Evolutionary conservation across 2,888 invertebrate species (phyloP).

Genomic region (Dichetophora obliterata): DNA sequence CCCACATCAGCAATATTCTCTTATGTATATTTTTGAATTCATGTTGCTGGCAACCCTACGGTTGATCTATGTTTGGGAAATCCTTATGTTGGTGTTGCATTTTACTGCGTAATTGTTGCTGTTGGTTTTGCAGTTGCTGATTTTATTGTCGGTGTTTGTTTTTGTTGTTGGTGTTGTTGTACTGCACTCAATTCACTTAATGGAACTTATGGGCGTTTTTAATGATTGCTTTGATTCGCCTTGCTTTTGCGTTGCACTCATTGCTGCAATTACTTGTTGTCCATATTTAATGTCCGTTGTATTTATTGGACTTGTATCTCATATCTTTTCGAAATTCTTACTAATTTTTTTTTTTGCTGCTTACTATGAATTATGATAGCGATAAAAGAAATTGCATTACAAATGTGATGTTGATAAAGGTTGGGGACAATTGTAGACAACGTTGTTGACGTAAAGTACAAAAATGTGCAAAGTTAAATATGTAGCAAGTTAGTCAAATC

Average conservation of each 20-base stretch:
- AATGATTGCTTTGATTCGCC: constrained; percentile 49
- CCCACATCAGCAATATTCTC: too few relatives aligned
- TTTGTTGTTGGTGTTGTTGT: constrained; percentile 13
- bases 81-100: constrained; percentile 24
- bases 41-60: constrained; percentile 1
- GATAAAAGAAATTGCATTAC: neutral
- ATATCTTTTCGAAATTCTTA: neutral
- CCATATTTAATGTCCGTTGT: neutral
- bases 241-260: neutral
- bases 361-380: neutral
- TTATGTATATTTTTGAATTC: neutral
- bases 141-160: constrained; percentile 2
- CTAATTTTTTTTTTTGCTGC: neutral
- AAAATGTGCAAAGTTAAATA: too few relatives aligned
- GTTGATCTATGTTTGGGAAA: neutral
- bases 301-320: neutral
- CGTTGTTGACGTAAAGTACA: too few relatives aligned
- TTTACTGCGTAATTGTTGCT: constrained; percentile 26
- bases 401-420: neutral
- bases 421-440: too few relatives aligned
- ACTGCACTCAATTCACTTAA: constrained; percentile 36
- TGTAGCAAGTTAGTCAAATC: too few relatives aligned
- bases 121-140: neutral
- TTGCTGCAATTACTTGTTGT: neutral
- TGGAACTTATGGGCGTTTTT: constrained; percentile 53